A percentile compares a stretch with the other conserved stretches of the same genome.
phyloP scores from a whole-genome alignment of 1,140 invertebrate species.

The Papilio glaucus region DNA sequence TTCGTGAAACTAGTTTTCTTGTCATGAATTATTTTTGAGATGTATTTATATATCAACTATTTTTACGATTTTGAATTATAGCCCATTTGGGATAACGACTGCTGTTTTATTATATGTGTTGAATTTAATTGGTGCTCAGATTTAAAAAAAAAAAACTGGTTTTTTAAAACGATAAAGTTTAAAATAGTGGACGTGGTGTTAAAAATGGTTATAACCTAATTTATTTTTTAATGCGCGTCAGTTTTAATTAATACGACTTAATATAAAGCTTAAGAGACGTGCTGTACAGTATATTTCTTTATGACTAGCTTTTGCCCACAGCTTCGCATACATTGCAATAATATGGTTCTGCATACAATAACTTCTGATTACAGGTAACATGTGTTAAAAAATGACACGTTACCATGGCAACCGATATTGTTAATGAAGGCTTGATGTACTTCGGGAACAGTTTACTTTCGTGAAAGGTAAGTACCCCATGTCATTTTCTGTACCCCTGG shows the following conservation, averaged over 20 bases:
- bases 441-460: too few relatives aligned
- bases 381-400: too few relatives aligned
- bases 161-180: not conserved
- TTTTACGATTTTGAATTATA: slow-evolving; percentile 27
- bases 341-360: too few relatives aligned
- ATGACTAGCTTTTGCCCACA: too few relatives aligned
- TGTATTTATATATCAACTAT: slow-evolving; percentile 12
- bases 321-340: too few relatives aligned
- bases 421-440: too few relatives aligned
- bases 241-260: not conserved
- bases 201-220: not conserved
- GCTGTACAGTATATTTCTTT: not conserved
- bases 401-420: too few relatives aligned
- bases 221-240: not conserved
- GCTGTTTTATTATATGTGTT: slow-evolving; percentile 21
- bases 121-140: slow-evolving; percentile 16
- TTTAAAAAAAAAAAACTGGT: not conserved
- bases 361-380: too few relatives aligned
- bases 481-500: too few relatives aligned
- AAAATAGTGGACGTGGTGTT: not conserved
- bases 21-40: not conserved
- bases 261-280: not conserved
- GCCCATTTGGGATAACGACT: slow-evolving; percentile 15
- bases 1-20: slow-evolving; percentile 7
- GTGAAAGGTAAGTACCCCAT: too few relatives aligned